These are phyloP conservation scores for Triplophysa yarkandensis DNA, from an alignment of 2,797 vertebrate genomes.

Conservation along the genomic window DNA sequence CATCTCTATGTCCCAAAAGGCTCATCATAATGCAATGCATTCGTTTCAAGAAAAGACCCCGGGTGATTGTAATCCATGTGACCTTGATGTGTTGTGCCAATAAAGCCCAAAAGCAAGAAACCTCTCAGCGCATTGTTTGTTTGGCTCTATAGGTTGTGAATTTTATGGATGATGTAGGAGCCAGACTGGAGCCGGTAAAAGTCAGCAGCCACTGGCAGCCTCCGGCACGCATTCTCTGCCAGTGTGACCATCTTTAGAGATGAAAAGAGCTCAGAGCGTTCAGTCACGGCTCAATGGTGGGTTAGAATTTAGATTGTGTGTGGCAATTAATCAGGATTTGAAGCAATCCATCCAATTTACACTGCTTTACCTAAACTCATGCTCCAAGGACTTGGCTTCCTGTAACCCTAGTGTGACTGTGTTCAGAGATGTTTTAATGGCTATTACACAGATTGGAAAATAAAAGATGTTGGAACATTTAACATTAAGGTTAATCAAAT, in stretches of 20 bases:
- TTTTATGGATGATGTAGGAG: slow-evolving; percentile 40
- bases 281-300: slow-evolving; percentile 21
- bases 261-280: slow-evolving; percentile 19
- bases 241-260: slow-evolving; percentile 12
- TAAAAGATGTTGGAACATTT: slow-evolving; percentile 18
- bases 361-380: slow-evolving; percentile 20
- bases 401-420: slow-evolving; percentile 2
- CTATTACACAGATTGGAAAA: slow-evolving; percentile 10
- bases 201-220: slow-evolving; percentile 43
- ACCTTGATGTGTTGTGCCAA: slow-evolving; percentile 33
- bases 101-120: slow-evolving; percentile 9
- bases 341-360: slow-evolving; percentile 16
- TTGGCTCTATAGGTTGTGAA: slow-evolving; percentile 31
- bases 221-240: slow-evolving; percentile 22
- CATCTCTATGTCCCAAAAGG: slow-evolving; percentile 12
- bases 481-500: neutral
- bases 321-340: slow-evolving; percentile 26
- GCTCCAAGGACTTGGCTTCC: neutral
- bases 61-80: slow-evolving; percentile 22
- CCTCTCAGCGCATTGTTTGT: slow-evolving; percentile 15
- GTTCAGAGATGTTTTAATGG: neutral
- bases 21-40: neutral
- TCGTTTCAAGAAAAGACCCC: slow-evolving; percentile 6
- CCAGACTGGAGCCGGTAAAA: slow-evolving; percentile 26
- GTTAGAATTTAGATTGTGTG: neutral